phyloP scores from a whole-genome alignment of 2,113 vertebrate genomes.

The Pollimyrus isidori region DNA sequence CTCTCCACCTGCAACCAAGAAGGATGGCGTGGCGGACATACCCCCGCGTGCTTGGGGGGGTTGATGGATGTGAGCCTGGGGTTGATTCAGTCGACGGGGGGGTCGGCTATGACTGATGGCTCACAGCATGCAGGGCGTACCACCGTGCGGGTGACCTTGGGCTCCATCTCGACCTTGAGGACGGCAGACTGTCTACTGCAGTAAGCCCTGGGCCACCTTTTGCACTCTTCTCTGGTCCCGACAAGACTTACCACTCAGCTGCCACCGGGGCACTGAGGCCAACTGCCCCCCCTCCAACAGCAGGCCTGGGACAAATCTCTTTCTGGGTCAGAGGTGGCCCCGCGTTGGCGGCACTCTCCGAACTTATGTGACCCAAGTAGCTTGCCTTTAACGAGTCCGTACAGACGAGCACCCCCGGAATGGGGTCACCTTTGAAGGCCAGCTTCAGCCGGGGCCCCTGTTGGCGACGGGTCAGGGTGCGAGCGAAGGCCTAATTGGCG shows the following conservation, averaged over 20 bases:
- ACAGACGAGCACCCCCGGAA: slow-evolving; percentile 15
- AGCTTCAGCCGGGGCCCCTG: not conserved
- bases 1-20: not conserved
- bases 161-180: slow-evolving; percentile 43
- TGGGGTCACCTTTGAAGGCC: slow-evolving; percentile 40
- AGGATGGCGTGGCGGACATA: not conserved
- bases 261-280: not conserved
- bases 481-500: slow-evolving; percentile 44
- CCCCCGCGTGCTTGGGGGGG: slow-evolving; percentile 30
- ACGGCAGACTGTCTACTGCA: slow-evolving; percentile 8
- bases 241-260: not conserved
- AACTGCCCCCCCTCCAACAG: not conserved
- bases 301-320: not conserved
- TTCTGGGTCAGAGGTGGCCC: not conserved
- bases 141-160: slow-evolving; percentile 47
- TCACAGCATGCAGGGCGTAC: slow-evolving; percentile 39
- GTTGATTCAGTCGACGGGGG: not conserved
- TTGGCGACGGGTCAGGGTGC: slow-evolving; percentile 22
- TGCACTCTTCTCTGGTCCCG: not conserved
- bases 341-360: slow-evolving; percentile 27
- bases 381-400: slow-evolving; percentile 39
- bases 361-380: slow-evolving; percentile 44
- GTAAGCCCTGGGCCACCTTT: not conserved
- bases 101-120: slow-evolving; percentile 40
- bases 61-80: slow-evolving; percentile 49